Conservation (phyloP, 2,888 invertebrate genomes). For the Lapara coniferarum region DNA sequence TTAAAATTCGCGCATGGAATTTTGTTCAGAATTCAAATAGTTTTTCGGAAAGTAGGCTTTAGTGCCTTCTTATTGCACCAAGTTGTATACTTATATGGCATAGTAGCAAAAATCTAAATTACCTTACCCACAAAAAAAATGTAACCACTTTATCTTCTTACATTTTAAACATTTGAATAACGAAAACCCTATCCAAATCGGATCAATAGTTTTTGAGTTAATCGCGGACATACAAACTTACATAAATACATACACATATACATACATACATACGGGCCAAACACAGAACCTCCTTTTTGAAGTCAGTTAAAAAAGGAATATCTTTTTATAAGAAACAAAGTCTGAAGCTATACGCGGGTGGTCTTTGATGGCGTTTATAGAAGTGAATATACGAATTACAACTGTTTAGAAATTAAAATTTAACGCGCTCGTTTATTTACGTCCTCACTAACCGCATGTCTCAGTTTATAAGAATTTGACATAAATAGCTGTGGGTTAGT, state of each 20-base stretch:
- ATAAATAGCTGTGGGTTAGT: constrained; percentile 2
- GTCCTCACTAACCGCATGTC: not conserved
- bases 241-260: too few species aligned
- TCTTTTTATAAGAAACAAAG: not conserved
- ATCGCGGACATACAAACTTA: too few species aligned
- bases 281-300: too few species aligned
- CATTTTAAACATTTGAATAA: too few species aligned
- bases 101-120: too few species aligned
- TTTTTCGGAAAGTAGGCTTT: not conserved
- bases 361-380: constrained; percentile 21
- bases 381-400: constrained; percentile 12
- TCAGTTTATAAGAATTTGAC: constrained; percentile 5
- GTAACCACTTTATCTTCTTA: too few species aligned
- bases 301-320: too few species aligned
- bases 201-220: too few species aligned
- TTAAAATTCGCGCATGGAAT: not conserved
- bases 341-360: constrained; percentile 7
- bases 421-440: constrained; percentile 11
- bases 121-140: too few species aligned
- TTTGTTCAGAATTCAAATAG: not conserved
- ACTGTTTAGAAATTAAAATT: constrained; percentile 16
- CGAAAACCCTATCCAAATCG: too few species aligned
- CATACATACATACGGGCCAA: too few species aligned
- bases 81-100: too few species aligned
- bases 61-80: not conserved